Evolutionary conservation across 2,113 vertebrate genomes (phyloP).

Genomic region (Archilochus colubris): DNA sequence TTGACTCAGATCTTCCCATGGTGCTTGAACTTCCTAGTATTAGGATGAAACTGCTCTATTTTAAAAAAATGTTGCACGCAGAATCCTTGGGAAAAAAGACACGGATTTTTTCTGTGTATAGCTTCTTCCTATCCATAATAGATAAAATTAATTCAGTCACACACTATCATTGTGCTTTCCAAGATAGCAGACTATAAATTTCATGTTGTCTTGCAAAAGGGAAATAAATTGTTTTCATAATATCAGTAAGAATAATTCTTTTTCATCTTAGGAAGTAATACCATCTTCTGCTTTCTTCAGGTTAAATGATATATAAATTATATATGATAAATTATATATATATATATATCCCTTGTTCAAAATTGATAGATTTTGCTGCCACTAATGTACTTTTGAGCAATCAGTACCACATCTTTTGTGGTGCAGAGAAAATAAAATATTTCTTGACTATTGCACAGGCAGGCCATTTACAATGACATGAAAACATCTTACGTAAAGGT

Average conservation of each 20-base stretch:
- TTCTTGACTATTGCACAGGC: neutral
- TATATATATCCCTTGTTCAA: neutral
- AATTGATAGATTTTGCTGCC: neutral
- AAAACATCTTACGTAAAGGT: slow-evolving; percentile 20
- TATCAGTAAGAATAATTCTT: neutral
- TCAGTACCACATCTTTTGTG: neutral
- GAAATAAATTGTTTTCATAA: neutral
- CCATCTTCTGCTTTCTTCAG: neutral
- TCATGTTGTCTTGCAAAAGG: neutral
- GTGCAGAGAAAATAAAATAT: slow-evolving; percentile 4
- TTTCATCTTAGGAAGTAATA: neutral
- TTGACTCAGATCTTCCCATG: neutral
- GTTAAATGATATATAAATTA: neutral
- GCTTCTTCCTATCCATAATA: neutral
- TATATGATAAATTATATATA: too few relatives aligned
- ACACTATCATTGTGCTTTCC: neutral
- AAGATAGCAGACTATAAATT: neutral
- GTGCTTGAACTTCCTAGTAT: neutral
- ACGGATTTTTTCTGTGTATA: neutral
- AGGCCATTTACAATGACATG: slow-evolving; percentile 7
- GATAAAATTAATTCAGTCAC: neutral
- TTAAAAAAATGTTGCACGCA: neutral
- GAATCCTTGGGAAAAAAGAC: neutral
- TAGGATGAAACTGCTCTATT: neutral
- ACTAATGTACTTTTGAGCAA: neutral